Percentiles rank a stretch among this genome's conserved stretches.
Evolutionary conservation across 2,888 invertebrate species (phyloP).

Genomic region (Synergus itoensis): DNA sequence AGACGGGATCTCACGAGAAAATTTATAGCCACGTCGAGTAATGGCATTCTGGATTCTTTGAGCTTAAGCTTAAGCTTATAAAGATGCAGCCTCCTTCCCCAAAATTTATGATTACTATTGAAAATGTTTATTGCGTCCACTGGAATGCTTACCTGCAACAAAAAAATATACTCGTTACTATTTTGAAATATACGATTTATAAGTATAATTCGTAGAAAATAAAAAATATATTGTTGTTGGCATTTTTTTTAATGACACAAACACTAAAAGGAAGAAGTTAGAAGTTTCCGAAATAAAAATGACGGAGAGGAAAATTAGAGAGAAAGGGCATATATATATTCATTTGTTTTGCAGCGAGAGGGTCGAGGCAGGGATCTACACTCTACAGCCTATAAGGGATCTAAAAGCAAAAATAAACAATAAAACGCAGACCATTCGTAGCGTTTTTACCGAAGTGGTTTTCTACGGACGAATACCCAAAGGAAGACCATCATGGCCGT

Average conservation of each 20-base stretch:
- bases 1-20: not conserved
- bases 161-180: constrained; percentile 13
- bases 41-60: not conserved
- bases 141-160: constrained; percentile 48
- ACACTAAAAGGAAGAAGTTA: not conserved
- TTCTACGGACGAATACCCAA: not conserved
- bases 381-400: not conserved
- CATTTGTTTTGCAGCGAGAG: not conserved
- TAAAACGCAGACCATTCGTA: constrained; percentile 6
- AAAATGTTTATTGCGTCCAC: constrained; percentile 32
- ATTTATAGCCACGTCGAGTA: not conserved
- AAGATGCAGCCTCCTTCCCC: not conserved
- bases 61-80: not conserved
- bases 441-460: constrained; percentile 4
- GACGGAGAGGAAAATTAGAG: not conserved
- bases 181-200: not conserved
- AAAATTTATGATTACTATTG: not conserved
- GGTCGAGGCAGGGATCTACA: not conserved
- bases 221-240: not conserved
- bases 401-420: constrained; percentile 8
- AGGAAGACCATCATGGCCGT: not conserved
- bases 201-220: not conserved
- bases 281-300: constrained; percentile 4
- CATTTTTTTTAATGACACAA: not conserved
- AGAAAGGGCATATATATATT: not conserved